A percentile compares a stretch with the other conserved stretches of the same genome.
phyloP scores from a whole-genome alignment of 2,113 vertebrate species.

The Martes martes region DNA sequence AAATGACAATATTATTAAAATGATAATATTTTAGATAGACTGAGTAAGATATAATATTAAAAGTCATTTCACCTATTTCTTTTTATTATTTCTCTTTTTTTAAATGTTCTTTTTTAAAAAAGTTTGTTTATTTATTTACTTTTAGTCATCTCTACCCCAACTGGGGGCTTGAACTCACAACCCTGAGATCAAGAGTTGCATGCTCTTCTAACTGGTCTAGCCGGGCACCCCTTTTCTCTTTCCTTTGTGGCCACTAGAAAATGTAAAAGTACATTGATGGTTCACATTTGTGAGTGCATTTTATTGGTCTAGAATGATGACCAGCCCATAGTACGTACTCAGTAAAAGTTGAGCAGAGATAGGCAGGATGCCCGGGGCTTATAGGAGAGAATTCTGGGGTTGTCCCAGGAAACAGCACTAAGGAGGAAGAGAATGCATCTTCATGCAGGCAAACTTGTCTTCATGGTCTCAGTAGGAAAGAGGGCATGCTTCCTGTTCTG shows the following conservation, averaged over 20 bases:
- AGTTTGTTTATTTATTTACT: not conserved
- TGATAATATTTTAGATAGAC: not conserved
- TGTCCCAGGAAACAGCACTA: not conserved
- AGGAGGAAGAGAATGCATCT: conserved; percentile 9
- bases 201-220: not conserved
- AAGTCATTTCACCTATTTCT: not conserved
- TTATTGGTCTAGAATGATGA: not conserved
- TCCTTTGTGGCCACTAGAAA: not conserved
- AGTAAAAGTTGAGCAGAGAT: not conserved
- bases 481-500: not conserved
- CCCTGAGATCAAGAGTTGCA: not conserved
- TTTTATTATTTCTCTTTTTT: not conserved
- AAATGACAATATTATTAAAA: not conserved
- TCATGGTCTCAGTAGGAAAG: conserved; percentile 61
- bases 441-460: conserved; percentile 29
- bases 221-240: not conserved
- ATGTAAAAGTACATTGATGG: not conserved
- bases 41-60: not conserved
- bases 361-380: not conserved
- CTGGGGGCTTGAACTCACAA: not conserved
- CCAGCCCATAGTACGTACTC: not conserved
- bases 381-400: not conserved
- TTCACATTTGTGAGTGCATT: no score
- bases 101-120: not conserved
- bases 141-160: not conserved